A percentile compares a stretch with the other conserved stretches of the same genome.
Evolutionary conservation across 2,888 invertebrate species (phyloP).

Genomic region (Lasiommata megera): DNA sequence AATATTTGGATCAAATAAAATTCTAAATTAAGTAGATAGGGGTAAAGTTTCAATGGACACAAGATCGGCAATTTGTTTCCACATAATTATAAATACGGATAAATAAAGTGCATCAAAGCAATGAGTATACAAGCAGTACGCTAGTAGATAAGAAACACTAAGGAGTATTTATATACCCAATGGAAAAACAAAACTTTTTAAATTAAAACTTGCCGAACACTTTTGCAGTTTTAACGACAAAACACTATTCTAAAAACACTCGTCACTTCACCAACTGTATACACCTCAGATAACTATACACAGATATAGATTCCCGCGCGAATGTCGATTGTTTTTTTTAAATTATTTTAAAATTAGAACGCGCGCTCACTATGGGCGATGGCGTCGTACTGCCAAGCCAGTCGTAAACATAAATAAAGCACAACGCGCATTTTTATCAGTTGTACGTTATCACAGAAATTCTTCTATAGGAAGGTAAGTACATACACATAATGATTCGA

Average conservation of each 20-base stretch:
- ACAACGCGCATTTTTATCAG: constrained; percentile 13
- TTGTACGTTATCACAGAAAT: constrained; percentile 4
- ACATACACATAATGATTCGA: background rate
- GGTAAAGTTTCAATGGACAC: too few relatives aligned
- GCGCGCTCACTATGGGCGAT: background rate
- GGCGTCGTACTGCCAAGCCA: constrained; percentile 2
- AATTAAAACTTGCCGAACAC: background rate
- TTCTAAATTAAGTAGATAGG: too few relatives aligned
- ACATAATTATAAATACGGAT: background rate
- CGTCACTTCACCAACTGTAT: background rate
- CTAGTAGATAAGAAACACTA: background rate
- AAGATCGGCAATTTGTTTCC: too few relatives aligned
- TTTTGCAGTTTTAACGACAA: background rate
- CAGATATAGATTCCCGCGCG: constrained; percentile 3
- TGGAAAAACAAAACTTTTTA: background rate
- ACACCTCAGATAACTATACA: too few relatives aligned
- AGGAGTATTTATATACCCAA: constrained; percentile 2
- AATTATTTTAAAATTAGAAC: constrained; percentile 7
- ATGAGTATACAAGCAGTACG: too few relatives aligned
- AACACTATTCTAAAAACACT: background rate
- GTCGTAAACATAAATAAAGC: constrained; percentile 10
- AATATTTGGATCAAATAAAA: too few relatives aligned
- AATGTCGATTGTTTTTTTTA: background rate
- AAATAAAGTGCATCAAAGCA: constrained; percentile 2
- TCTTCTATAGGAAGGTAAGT: background rate